A percentile compares a stretch with the other conserved stretches of the same genome.
These are phyloP conservation scores for Cephus rjabovi DNA, from an alignment of 2,888 invertebrate genomes.

Conservation along the genomic window DNA sequence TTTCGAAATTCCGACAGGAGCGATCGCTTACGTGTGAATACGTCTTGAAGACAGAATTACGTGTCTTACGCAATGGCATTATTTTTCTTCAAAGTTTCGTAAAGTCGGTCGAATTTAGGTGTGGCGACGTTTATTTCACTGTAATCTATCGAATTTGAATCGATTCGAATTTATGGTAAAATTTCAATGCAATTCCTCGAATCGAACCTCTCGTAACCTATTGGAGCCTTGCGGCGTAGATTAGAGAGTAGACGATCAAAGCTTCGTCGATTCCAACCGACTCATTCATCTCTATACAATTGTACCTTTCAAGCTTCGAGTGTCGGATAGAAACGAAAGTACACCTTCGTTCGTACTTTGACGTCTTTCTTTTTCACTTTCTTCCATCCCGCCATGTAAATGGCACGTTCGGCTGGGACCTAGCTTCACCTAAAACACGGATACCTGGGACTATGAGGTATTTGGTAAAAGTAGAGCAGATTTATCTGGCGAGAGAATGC, in stretches of 20 bases:
- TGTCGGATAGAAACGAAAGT: not conserved
- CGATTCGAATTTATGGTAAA: not conserved
- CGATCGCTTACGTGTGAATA: not conserved
- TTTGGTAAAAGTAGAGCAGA: slow-evolving; percentile 41
- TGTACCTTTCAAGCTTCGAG: not conserved
- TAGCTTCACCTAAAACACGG: not conserved
- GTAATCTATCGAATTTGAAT: not conserved
- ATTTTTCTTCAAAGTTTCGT: not conserved
- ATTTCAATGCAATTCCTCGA: not conserved
- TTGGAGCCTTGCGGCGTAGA: not conserved
- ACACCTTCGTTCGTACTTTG: not conserved
- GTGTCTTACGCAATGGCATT: not conserved
- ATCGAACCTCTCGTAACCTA: not conserved
- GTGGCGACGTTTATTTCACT: no score
- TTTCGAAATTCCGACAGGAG: not conserved
- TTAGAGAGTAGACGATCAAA: not conserved
- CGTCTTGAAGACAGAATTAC: not conserved
- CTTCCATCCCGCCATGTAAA: not conserved
- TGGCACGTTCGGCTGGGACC: not conserved
- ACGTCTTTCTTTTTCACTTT: not conserved
- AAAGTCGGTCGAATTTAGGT: not conserved
- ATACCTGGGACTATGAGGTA: not conserved
- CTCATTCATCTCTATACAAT: not conserved
- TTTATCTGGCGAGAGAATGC: slow-evolving; percentile 47
- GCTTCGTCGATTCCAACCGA: not conserved